Conservation (phyloP, 2,113 vertebrate species). For the Muscicapa adusta region DNA sequence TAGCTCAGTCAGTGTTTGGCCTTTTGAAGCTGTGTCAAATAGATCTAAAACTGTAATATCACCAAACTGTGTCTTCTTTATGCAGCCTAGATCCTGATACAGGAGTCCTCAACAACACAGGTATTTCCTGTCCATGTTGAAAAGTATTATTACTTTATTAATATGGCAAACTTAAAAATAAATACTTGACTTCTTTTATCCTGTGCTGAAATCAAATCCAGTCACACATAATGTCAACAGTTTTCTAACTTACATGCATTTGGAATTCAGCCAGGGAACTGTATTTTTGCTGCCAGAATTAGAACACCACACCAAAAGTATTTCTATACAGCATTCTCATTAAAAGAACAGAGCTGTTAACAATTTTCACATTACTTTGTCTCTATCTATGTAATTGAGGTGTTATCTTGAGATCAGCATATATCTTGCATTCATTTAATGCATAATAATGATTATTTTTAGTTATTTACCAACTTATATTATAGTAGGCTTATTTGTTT, state of each 20-base stretch:
- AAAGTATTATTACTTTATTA: not conserved
- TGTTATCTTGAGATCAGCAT: conserved; percentile 20
- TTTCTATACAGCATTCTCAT: conserved; percentile 40
- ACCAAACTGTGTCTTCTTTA: not conserved
- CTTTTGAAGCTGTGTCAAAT: not conserved
- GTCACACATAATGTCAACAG: not conserved
- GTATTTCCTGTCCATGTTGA: not conserved
- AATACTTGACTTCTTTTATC: not conserved
- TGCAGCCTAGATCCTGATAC: not conserved
- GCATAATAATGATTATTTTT: conserved; percentile 36
- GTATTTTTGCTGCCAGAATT: conserved; percentile 34
- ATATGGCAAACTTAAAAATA: not conserved
- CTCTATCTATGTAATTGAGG: conserved; percentile 8
- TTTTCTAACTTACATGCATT: conserved; percentile 14
- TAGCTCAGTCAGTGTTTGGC: not conserved
- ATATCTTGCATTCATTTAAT: not conserved
- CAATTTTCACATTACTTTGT: conserved; percentile 26
- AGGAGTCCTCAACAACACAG: not conserved
- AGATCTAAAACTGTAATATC: not conserved
- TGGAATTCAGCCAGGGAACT: conserved; percentile 24
- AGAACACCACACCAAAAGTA: conserved; percentile 49
- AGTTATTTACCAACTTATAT: conserved; percentile 13
- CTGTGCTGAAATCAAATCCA: not conserved
- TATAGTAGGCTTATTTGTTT: conserved; percentile 1
- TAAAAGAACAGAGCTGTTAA: conserved; percentile 44